phyloP scores from a whole-genome alignment of 2,113 vertebrate genomes.

The Neofelis nebulosa region DNA sequence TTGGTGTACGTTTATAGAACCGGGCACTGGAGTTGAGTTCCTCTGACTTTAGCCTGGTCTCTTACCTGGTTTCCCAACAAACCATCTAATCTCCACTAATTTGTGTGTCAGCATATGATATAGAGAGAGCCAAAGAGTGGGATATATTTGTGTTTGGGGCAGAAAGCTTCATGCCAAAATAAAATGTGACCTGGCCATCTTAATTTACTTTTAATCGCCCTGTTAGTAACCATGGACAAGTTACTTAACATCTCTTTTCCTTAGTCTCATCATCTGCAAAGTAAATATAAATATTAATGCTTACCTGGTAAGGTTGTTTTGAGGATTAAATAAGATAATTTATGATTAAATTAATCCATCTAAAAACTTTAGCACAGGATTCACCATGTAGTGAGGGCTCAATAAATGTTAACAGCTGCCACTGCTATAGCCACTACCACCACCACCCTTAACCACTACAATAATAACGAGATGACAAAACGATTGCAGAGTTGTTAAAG shows the following conservation, averaged over 20 bases:
- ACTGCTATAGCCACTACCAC: neutral
- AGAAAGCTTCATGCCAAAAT: conserved; percentile 6
- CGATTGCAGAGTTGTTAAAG: neutral
- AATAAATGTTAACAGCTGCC: neutral
- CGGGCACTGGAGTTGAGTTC: neutral
- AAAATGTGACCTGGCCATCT: neutral
- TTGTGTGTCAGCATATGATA: neutral
- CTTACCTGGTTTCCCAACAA: neutral
- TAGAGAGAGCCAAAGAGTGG: neutral
- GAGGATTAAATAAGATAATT: conserved; percentile 40
- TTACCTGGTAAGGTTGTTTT: neutral
- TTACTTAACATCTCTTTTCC: neutral
- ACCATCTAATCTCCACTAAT: neutral
- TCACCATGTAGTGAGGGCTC: neutral
- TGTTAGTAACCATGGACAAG: neutral
- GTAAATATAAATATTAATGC: neutral
- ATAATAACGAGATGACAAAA: neutral
- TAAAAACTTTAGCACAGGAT: neutral
- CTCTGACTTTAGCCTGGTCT: conserved; percentile 18
- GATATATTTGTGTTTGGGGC: neutral
- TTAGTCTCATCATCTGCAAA: conserved; percentile 9
- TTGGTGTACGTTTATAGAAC: conserved; percentile 7
- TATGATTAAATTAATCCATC: neutral
- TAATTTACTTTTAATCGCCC: neutral
- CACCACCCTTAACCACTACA: neutral